A percentile compares a stretch with the other conserved stretches of the same genome.
Conservation (phyloP, 2,113 vertebrate genomes). For the Nerophis lumbriciformis region DNA sequence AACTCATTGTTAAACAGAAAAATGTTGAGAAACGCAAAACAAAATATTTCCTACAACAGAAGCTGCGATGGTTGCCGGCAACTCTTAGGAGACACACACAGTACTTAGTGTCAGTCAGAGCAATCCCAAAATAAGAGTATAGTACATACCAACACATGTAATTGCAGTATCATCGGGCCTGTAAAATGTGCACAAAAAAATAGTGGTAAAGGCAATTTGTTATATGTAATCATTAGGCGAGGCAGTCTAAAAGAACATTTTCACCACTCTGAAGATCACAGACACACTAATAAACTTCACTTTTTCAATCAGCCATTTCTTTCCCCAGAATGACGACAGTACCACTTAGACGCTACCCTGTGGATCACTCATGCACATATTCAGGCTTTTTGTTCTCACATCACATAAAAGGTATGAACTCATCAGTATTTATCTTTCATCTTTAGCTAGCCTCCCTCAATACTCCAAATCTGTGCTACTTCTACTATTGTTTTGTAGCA, state of each 20-base stretch:
- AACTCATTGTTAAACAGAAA: slow-evolving; percentile 7
- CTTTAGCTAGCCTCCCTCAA: slow-evolving; percentile 14
- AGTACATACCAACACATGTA: too few species aligned
- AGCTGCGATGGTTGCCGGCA: too few species aligned
- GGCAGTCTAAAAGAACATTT: slow-evolving; percentile 52
- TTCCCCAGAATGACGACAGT: slow-evolving; percentile 60
- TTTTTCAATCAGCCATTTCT: slow-evolving; percentile 66
- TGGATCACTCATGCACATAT: slow-evolving; percentile 63
- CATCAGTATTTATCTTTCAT: slow-evolving; percentile 38
- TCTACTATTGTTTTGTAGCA: neutral
- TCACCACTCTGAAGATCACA: slow-evolving; percentile 50
- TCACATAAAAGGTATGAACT: slow-evolving; percentile 43
- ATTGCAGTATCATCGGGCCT: too few species aligned
- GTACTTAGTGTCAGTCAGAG: too few species aligned
- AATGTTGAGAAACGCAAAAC: slow-evolving; percentile 13
- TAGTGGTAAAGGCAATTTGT: too few species aligned
- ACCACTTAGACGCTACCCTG: slow-evolving; percentile 62
- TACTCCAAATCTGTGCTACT: neutral
- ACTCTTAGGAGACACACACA: too few species aligned
- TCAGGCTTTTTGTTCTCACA: slow-evolving; percentile 33
- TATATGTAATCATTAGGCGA: too few species aligned
- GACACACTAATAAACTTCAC: slow-evolving; percentile 47
- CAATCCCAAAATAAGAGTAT: too few species aligned
- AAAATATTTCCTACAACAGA: slow-evolving; percentile 12
- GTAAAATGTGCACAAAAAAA: too few species aligned